Evolutionary conservation across 2,797 vertebrate species (phyloP).

Genomic region (Vespertilio murinus): DNA sequence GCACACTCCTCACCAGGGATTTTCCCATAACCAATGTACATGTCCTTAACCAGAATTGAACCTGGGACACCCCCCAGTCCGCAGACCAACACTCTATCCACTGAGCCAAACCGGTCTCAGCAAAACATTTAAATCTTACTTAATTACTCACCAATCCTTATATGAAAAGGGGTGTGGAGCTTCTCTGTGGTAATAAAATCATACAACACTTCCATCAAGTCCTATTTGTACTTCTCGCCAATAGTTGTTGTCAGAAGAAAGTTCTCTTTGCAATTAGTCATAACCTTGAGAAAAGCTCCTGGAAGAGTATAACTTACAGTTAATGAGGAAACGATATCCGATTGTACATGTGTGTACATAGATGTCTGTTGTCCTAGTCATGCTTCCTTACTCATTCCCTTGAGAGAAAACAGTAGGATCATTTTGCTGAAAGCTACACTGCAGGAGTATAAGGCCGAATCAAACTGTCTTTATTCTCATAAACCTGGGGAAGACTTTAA

Average conservation of each 20-base stretch:
- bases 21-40: no score
- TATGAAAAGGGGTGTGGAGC: fast-evolving
- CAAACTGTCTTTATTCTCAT: background rate
- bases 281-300: background rate
- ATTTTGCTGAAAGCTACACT: background rate
- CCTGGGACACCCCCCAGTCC: no score
- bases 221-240: background rate
- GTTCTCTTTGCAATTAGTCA: background rate
- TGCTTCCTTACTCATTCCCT: background rate
- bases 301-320: background rate
- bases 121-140: background rate
- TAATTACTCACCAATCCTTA: background rate
- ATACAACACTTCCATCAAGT: background rate
- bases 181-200: background rate
- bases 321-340: background rate
- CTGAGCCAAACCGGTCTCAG: no score
- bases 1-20: no score
- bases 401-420: background rate
- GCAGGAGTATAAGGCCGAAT: background rate
- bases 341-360: background rate
- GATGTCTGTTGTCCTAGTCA: background rate
- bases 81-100: no score
- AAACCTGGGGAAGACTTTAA: background rate
- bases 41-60: no score
- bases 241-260: background rate